These are phyloP conservation scores for Lordiphosa stackelbergi DNA, from an alignment of 1,140 invertebrate genomes.

Conservation along the genomic window DNA sequence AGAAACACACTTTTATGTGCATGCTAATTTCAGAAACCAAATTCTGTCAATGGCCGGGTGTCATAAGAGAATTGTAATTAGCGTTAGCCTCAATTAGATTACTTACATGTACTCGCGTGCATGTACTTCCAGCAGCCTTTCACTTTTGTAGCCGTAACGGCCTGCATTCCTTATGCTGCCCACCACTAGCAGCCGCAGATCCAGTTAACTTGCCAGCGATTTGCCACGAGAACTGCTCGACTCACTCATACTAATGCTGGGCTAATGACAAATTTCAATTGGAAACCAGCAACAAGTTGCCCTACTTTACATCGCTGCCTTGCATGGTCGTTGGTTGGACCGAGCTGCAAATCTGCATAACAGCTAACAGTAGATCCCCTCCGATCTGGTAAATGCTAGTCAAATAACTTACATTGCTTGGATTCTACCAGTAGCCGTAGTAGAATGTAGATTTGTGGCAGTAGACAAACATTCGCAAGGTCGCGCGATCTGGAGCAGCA, in stretches of 20 bases:
- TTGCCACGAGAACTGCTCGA: slow-evolving; percentile 3
- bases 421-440: not conserved
- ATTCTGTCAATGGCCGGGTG: slow-evolving; percentile 7
- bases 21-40: slow-evolving; percentile 1
- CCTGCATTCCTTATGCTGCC: slow-evolving; percentile 11
- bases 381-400: not conserved
- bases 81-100: slow-evolving; percentile 9
- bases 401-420: slow-evolving; percentile 7
- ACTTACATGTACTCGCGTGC: not conserved
- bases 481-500: not conserved
- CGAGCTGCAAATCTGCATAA: slow-evolving; percentile 4
- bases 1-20: not conserved
- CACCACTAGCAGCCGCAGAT: not conserved
- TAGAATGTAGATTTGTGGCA: slow-evolving; percentile 4
- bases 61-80: slow-evolving; percentile 13
- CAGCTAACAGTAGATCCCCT: slow-evolving; percentile 2
- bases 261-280: slow-evolving; percentile 17
- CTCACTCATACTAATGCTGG: slow-evolving; percentile 10
- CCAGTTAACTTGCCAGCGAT: slow-evolving; percentile 1
- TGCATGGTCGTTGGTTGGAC: slow-evolving; percentile 1
- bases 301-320: slow-evolving; percentile 1
- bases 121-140: slow-evolving; percentile 15
- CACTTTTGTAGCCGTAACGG: slow-evolving; percentile 11
- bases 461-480: slow-evolving; percentile 3
- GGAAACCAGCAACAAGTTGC: slow-evolving; percentile 1